Evolutionary conservation across 2,113 vertebrate species (phyloP), one percentile per base, ranked within the genome.

Genomic region (Mastomys natalensis): DNA sequence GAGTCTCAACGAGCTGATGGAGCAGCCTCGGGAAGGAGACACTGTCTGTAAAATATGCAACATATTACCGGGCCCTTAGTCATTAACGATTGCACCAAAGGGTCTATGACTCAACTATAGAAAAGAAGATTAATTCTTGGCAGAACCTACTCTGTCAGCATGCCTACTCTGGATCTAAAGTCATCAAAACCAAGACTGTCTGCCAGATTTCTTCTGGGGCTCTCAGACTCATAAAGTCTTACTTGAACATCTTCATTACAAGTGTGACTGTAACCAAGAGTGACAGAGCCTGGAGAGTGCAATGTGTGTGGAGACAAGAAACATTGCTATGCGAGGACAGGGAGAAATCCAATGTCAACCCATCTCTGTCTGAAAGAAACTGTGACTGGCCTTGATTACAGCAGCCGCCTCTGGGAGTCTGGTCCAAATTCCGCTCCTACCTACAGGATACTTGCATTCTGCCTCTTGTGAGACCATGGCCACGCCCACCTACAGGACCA

Each of bases 331-430:
- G 43, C 19, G 1, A 9, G 3, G 16, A 40, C 43, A 48, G 80
- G 37, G 85, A 21, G 81, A 88, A 87, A 10, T 58, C 0, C 24
- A 48, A 37, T 10, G 93, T 0, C 0, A 45, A 6, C 80, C 51
- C 17, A 2, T 66, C 85, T 86, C n/a, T 73, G 81, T 97, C 86
- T 76, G 64, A 94, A 86, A 45, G 37, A 58, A 3, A 94, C 87
- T 95, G 93, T 0, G 95, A 86, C 40, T 73, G 62, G 72, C 26
- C 97, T 98, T 98, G 96, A 95, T 97, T 98, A 95, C 45, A 92
- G 60, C 68, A 97, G 89, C 88, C 0, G 0, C 31, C 29, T 16
- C 72, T n/a, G 94, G 72, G 95, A 72, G 94, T 58, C 91, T 11
- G 73, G 95, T 94, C 60, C 92, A 95, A 97, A 48, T 21, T 91